Conservation (phyloP, 2,888 invertebrate genomes). For the Exephanes ischioxanthus region DNA sequence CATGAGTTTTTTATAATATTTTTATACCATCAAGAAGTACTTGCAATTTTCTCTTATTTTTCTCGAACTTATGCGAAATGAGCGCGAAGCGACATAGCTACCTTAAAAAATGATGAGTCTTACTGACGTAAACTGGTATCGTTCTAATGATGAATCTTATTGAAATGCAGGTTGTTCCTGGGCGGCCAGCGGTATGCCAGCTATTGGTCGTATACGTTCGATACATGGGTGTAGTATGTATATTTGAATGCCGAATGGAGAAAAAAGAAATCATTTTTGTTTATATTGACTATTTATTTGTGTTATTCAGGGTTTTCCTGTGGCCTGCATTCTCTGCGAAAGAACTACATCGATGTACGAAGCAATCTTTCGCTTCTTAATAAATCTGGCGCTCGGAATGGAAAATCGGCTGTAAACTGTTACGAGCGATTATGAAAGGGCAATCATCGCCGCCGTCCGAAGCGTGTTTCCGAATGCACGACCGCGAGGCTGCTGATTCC, state of each 20-base stretch:
- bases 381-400: no score
- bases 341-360: background rate
- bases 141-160: background rate
- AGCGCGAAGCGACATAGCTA: no score
- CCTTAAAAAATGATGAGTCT: no score
- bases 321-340: background rate
- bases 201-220: background rate
- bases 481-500: background rate
- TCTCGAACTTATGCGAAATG: no score
- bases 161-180: background rate
- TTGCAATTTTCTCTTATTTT: no score
- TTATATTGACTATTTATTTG: no score
- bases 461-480: background rate
- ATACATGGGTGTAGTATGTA: background rate
- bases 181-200: background rate
- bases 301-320: no score
- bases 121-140: no score
- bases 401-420: no score
- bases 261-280: no score
- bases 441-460: background rate
- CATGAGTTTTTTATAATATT: no score
- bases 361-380: background rate
- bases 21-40: no score
- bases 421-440: background rate
- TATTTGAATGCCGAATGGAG: background rate